These are phyloP conservation scores for Charaxes varanes DNA, from an alignment of 1,140 invertebrate species.

Conservation along the genomic window DNA sequence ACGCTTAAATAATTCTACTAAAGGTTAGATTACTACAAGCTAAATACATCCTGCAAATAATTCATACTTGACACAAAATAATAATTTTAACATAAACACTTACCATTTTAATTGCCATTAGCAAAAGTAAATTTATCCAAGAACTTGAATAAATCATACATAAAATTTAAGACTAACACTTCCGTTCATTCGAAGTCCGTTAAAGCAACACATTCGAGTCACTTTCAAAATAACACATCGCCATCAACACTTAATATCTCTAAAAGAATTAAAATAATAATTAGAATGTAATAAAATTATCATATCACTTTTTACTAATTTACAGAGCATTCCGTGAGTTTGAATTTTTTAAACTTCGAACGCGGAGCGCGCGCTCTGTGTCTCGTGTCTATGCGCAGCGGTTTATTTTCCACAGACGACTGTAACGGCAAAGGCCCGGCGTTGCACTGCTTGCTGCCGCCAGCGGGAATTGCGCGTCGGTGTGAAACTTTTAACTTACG, in stretches of 20 bases:
- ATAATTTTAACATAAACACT: too few relatives aligned
- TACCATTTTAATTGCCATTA: conserved; percentile 67
- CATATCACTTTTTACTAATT: conserved; percentile 1
- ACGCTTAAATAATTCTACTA: too few relatives aligned
- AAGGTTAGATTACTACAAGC: too few relatives aligned
- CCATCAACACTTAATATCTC: conserved; percentile 13
- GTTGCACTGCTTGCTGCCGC: conserved; percentile 27
- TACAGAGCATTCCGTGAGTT: neutral
- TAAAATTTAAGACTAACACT: conserved; percentile 59
- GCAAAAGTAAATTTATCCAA: conserved; percentile 67
- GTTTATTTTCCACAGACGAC: conserved; percentile 19
- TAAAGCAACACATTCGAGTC: conserved; percentile 27
- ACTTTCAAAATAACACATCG: conserved; percentile 28
- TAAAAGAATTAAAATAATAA: conserved; percentile 6
- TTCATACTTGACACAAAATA: too few relatives aligned
- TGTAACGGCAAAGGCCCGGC: conserved; percentile 16
- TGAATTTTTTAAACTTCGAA: neutral
- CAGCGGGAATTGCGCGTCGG: conserved; percentile 5
- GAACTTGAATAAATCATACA: conserved; percentile 70
- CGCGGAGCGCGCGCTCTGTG: conserved; percentile 20
- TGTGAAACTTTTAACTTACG: conserved; percentile 12
- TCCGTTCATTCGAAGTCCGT: conserved; percentile 54
- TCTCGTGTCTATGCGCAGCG: conserved; percentile 12
- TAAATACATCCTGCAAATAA: too few relatives aligned
- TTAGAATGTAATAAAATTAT: conserved; percentile 2